phyloP scores from a whole-genome alignment of 2,797 vertebrate genomes.

The Okamejei kenojei region DNA sequence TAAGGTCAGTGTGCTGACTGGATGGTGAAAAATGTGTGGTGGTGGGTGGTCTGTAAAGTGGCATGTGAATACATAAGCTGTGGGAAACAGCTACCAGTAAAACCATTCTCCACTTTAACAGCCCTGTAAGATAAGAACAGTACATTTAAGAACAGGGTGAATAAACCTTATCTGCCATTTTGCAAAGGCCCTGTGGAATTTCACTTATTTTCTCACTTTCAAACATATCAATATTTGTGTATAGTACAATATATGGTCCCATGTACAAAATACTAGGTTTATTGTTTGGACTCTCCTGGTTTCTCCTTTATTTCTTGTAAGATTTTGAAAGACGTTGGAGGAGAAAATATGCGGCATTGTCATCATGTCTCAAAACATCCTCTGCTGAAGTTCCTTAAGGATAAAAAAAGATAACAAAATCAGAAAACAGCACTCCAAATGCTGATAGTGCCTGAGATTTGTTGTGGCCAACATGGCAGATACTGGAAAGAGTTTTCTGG shows the following conservation, averaged over 20 bases:
- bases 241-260: neutral
- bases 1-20: neutral
- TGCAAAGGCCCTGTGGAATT: neutral
- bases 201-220: neutral
- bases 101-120: constrained; percentile 1
- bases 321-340: neutral
- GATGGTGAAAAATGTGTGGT: constrained; percentile 8
- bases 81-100: constrained; percentile 7
- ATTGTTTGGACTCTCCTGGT: neutral
- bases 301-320: neutral
- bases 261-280: neutral
- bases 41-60: constrained; percentile 13
- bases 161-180: constrained; percentile 29
- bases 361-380: neutral
- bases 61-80: neutral
- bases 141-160: neutral
- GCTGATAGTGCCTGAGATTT: neutral
- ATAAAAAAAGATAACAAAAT: neutral
- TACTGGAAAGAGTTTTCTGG: neutral
- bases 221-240: neutral
- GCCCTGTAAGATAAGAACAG: constrained; percentile 7
- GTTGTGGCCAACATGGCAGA: neutral
- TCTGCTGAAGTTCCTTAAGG: neutral
- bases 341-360: neutral
- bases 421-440: neutral